Conservation (phyloP, 2,113 vertebrate genomes). For the Mionectes macconnelli region DNA sequence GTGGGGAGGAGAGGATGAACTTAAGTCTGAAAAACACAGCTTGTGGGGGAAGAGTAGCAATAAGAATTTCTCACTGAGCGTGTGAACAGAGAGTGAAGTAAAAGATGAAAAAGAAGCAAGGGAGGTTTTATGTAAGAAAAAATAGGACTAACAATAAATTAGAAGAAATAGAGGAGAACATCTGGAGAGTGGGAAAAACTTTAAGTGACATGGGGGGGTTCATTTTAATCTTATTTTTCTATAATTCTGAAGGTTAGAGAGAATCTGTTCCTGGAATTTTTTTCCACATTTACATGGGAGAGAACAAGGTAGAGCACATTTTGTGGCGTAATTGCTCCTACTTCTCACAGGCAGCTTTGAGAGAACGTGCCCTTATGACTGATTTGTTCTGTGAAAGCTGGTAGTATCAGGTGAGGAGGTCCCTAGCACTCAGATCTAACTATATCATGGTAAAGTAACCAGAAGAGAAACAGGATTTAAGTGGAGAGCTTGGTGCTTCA, state of each 20-base stretch:
- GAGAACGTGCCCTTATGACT: background rate
- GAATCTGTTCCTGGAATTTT: background rate
- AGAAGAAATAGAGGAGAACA: background rate
- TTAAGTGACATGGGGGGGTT: background rate
- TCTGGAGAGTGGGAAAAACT: background rate
- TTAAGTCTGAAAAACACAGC: background rate
- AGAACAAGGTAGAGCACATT: background rate
- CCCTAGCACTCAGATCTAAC: background rate
- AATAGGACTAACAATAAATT: background rate
- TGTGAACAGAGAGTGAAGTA: background rate
- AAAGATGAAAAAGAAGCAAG: background rate
- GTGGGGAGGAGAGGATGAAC: rapidly evolving
- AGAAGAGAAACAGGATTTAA: background rate
- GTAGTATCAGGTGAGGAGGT: background rate
- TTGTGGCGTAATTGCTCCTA: background rate
- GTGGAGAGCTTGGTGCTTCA: background rate
- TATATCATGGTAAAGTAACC: background rate
- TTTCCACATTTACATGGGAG: background rate
- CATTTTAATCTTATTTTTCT: background rate
- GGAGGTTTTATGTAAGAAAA: background rate
- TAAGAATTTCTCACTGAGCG: background rate
- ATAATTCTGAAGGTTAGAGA: background rate
- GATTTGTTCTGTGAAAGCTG: background rate
- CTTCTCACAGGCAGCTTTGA: background rate
- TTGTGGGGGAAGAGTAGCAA: background rate